phyloP scores from a whole-genome alignment of 2,888 invertebrate genomes.

The Epinotia bilunana region DNA sequence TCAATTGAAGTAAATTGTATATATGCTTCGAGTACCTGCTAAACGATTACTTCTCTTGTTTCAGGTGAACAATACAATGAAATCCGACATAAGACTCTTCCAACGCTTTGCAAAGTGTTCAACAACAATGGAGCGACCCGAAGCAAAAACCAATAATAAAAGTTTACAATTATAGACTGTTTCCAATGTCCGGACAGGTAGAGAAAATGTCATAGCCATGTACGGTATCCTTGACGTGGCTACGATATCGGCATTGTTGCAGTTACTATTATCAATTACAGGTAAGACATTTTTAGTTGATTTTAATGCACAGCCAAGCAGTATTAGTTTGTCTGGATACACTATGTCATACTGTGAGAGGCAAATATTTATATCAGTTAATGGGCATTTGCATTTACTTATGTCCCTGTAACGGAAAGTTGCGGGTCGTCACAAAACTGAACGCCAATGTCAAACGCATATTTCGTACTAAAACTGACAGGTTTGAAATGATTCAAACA shows the following conservation, averaged over 20 bases:
- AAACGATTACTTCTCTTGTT: constrained; percentile 12
- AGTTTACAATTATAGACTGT: constrained; percentile 60
- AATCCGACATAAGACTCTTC: constrained; percentile 4
- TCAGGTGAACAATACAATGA: constrained; percentile 31
- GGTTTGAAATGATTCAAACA: too few relatives aligned
- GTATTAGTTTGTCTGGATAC: background rate
- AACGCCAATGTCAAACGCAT: too few relatives aligned
- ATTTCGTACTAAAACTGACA: too few relatives aligned
- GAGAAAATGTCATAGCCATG: constrained; percentile 76
- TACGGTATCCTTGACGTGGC: constrained; percentile 74
- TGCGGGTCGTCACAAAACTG: too few relatives aligned
- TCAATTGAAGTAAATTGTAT: background rate
- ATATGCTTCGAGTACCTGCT: background rate
- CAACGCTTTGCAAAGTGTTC: constrained; percentile 36
- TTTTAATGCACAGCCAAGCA: background rate
- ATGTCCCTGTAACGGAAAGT: too few relatives aligned
- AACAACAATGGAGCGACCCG: constrained; percentile 69
- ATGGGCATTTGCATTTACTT: too few relatives aligned
- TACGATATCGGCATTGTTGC: constrained; percentile 75
- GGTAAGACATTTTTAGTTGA: constrained; percentile 57
- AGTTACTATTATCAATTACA: constrained; percentile 72
- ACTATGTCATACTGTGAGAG: background rate
- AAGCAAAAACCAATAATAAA: constrained; percentile 52
- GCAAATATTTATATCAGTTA: background rate
- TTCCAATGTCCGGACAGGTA: constrained; percentile 71